These are phyloP conservation scores for Malaclemys terrapin DNA, from an alignment of 2,113 vertebrate species.

Conservation along the genomic window DNA sequence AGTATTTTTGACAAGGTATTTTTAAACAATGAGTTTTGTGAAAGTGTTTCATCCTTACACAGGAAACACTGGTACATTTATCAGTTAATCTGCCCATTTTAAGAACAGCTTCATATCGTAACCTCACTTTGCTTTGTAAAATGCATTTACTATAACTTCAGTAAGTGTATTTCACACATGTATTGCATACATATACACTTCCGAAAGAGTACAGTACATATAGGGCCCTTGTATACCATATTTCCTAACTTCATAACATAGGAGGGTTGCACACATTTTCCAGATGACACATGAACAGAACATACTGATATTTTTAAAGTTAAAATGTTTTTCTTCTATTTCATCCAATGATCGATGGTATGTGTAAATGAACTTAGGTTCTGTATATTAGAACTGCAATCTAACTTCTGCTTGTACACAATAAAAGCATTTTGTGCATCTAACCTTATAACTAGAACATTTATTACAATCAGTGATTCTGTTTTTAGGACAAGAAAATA, in stretches of 20 bases:
- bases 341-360: conserved; percentile 48
- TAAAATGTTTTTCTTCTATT: conserved; percentile 43
- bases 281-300: background rate
- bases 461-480: background rate
- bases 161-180: background rate
- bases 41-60: conserved; percentile 23
- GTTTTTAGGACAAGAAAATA: background rate
- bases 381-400: conserved; percentile 61
- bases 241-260: background rate
- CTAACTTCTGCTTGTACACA: conserved; percentile 75
- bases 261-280: accelerated
- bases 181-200: accelerated
- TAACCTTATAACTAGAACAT: background rate
- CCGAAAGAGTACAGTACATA: background rate
- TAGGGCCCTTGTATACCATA: background rate
- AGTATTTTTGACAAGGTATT: background rate
- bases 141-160: background rate
- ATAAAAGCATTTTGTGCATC: conserved; percentile 82
- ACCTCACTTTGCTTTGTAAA: conserved; percentile 34
- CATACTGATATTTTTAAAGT: background rate
- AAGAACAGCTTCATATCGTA: background rate
- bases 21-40: background rate
- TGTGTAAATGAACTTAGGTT: conserved; percentile 57
- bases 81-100: background rate
- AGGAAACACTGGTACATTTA: background rate